Evolutionary conservation across 2,797 vertebrate species (phyloP), one percentile per base, ranked within the genome.

Genomic region (Sphenodon punctatus): DNA sequence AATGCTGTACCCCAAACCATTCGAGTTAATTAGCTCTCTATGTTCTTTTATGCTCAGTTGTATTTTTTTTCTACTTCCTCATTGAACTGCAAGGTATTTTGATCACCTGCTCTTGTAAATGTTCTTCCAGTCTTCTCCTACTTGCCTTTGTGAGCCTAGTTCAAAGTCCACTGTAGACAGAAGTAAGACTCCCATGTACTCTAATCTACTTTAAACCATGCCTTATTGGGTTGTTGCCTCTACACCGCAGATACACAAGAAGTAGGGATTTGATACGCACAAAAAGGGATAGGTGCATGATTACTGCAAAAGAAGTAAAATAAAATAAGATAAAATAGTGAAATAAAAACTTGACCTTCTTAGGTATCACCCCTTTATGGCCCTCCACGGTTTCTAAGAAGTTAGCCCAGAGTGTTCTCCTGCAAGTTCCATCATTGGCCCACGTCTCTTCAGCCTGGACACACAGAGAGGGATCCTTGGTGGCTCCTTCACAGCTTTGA

Each of bases 261-360:
- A 84, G 75, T 69, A 80, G 88, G 61, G 78, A 82, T 49, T 86
- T 30, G 34, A 17, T 22, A 19, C 19, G 20, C 65, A 69, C 58
- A 46, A 60, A 58, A 67, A 82, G 85, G 81, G 75, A 48, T 1
- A 81, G 66, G 46, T 83, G 82, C 78, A 69, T 49, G 78, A 86
- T 59, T 45, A 77, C 86, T 42, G 63, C 36, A n/a, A n/a, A n/a
- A n/a, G n/a, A n/a, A n/a, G n/a, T n/a, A n/a, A n/a, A n/a, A n/a
- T n/a, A n/a, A n/a, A n/a, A n/a, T n/a, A n/a, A n/a, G n/a, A n/a
- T n/a, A n/a, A n/a, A n/a, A n/a, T n/a, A n/a, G n/a, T n/a, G n/a
- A n/a, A n/a, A n/a, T n/a, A n/a, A n/a, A n/a, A n/a, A n/a, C n/a
- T n/a, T n/a, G n/a, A n/a, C n/a, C n/a, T n/a, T n/a, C n/a, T n/a